phyloP scores from a whole-genome alignment of 2,888 invertebrate species.

The Spodoptera exigua region DNA sequence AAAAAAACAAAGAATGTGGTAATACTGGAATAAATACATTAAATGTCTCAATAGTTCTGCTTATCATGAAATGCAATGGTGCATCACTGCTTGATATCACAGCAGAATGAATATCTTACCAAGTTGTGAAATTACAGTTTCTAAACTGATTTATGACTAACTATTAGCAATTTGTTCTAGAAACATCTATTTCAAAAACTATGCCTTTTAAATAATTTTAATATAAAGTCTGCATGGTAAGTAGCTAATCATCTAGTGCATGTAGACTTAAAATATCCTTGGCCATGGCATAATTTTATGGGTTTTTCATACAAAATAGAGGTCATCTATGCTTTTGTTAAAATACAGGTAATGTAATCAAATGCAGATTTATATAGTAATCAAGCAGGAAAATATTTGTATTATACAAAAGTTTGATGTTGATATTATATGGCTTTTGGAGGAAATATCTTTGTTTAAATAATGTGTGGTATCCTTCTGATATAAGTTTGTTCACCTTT shows the following conservation, averaged over 20 bases:
- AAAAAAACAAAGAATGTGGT: slow-evolving; percentile 20
- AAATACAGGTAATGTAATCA: slow-evolving; percentile 1
- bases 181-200: too few relatives aligned
- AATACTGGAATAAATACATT: not conserved
- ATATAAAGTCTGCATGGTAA: too few relatives aligned
- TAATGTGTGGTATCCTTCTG: not conserved
- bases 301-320: too few relatives aligned
- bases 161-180: too few relatives aligned
- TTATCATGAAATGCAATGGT: slow-evolving; percentile 5
- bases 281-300: too few relatives aligned
- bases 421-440: slow-evolving; percentile 18
- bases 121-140: slow-evolving; percentile 14
- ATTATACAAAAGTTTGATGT: slow-evolving; percentile 6
- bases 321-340: not conserved
- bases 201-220: too few relatives aligned
- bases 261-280: too few relatives aligned
- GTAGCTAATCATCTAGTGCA: too few relatives aligned
- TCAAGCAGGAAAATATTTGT: slow-evolving; percentile 32
- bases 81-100: slow-evolving; percentile 12
- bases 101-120: slow-evolving; percentile 6
- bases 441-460: slow-evolving; percentile 33
- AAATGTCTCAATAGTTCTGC: slow-evolving; percentile 7
- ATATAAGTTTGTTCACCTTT: not conserved
- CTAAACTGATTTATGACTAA: too few relatives aligned
- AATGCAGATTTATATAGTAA: slow-evolving; percentile 8